Percentiles rank a stretch among this genome's conserved stretches.
Evolutionary conservation across 2,113 vertebrate species (phyloP).

Genomic region (Balaenoptera acutorostrata): DNA sequence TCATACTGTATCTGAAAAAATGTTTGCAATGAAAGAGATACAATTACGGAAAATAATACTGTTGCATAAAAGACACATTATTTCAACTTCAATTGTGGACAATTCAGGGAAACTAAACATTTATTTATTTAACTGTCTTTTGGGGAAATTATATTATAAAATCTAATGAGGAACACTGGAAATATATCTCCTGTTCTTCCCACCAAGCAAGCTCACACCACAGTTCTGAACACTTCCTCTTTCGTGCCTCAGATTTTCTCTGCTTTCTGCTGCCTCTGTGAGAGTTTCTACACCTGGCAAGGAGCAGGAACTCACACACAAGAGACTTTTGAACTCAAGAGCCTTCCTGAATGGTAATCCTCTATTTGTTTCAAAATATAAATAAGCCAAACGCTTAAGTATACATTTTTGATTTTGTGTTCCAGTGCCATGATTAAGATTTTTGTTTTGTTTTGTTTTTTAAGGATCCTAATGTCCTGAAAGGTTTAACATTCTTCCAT

Average conservation of each 20-base stretch:
- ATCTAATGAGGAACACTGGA: neutral
- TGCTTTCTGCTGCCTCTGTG: neutral
- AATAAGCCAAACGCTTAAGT: neutral
- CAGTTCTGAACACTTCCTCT: neutral
- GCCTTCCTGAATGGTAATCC: neutral
- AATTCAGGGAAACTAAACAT: conserved; percentile 26
- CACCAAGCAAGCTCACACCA: neutral
- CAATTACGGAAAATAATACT: conserved; percentile 25
- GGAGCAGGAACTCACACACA: neutral
- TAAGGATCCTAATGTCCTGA: neutral
- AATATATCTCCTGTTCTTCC: neutral
- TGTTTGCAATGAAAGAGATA: neutral
- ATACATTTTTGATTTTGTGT: neutral
- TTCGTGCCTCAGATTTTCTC: neutral
- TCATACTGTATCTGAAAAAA: neutral
- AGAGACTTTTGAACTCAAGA: neutral
- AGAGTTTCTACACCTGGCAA: neutral
- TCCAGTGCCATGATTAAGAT: neutral
- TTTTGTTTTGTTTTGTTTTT: neutral
- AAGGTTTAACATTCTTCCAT: neutral
- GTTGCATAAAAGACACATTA: conserved; percentile 14
- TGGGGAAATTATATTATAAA: neutral
- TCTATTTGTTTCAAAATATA: neutral
- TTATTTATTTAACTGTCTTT: neutral
- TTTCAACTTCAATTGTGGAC: neutral